Percentiles rank a stretch among this genome's conserved stretches.
phyloP scores from a whole-genome alignment of 2,888 invertebrate species.

The Platynereis dumerilii region DNA sequence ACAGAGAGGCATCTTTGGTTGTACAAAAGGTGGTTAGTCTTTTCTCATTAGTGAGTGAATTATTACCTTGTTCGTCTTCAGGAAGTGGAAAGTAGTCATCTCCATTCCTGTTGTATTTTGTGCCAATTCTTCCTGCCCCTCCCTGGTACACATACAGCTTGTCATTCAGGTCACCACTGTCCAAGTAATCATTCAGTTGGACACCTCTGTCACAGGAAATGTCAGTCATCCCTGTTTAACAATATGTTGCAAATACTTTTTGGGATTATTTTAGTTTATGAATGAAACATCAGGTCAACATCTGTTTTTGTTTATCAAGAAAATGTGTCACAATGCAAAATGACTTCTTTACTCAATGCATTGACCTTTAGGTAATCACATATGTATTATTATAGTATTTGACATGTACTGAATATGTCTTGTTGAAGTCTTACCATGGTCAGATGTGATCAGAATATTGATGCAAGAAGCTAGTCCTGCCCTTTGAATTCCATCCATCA shows the following conservation, averaged over 20 bases:
- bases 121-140: constrained; percentile 45
- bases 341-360: no score
- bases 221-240: constrained; percentile 44
- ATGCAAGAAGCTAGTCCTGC: constrained; percentile 50
- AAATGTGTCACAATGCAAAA: no score
- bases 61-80: constrained; percentile 19
- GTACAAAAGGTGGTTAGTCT: no score
- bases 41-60: no score
- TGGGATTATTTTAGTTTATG: no score
- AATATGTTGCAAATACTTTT: no score
- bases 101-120: constrained; percentile 23
- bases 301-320: no score
- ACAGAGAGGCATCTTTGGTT: no score
- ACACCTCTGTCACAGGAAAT: constrained; percentile 47
- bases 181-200: constrained; percentile 42
- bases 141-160: constrained; percentile 47
- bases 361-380: no score
- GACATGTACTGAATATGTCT: no score
- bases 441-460: constrained; percentile 54
- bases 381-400: no score
- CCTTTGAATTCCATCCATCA: constrained; percentile 52
- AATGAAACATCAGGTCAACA: no score
- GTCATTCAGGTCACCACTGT: constrained; percentile 19
- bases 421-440: constrained; percentile 59
- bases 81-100: constrained; percentile 16